Conservation (phyloP, 2,888 invertebrate species). For the Thyatira batis region DNA sequence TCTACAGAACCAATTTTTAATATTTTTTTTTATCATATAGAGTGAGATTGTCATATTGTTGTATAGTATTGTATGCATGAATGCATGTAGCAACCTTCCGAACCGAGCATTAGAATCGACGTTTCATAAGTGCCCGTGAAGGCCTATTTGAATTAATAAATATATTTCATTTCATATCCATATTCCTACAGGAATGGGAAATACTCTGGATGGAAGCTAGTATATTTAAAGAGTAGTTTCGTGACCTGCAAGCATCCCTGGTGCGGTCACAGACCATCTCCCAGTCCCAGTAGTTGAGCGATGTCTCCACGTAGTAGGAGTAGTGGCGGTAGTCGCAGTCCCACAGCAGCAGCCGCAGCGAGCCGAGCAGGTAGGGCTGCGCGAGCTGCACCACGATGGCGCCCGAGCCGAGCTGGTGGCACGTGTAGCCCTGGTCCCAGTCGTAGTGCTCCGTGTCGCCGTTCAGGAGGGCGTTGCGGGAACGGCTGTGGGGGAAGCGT, state of each 20-base stretch:
- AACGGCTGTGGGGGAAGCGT: constrained; percentile 87
- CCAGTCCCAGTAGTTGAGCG: constrained; percentile 96
- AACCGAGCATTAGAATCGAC: too few species aligned
- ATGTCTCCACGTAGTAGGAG: constrained; percentile 97
- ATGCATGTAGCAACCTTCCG: too few species aligned
- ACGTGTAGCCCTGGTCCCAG: constrained; percentile 99
- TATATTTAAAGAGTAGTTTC: too few species aligned
- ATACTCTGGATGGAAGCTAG: too few species aligned
- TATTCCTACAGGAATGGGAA: too few species aligned
- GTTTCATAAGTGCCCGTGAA: too few species aligned
- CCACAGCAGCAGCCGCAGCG: constrained; percentile 96
- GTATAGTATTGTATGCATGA: too few species aligned
- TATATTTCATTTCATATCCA: too few species aligned
- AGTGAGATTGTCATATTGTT: too few species aligned
- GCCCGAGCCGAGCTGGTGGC: constrained; percentile 97
- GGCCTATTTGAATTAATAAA: too few species aligned
- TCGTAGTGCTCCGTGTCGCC: constrained; percentile 97
- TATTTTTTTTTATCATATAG: too few species aligned
- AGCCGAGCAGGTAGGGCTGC: constrained; percentile 96
- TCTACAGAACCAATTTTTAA: too few species aligned
- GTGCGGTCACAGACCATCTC: constrained; percentile 94
- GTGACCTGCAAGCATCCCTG: constrained; percentile 87
- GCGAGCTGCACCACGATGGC: constrained; percentile 96
- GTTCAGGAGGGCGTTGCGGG: constrained; percentile 96
- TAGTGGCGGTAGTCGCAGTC: constrained; percentile 98